Percentiles rank a stretch among this genome's conserved stretches.
Evolutionary conservation across 2,888 invertebrate species (phyloP).

Genomic region (Athalia circularis): DNA sequence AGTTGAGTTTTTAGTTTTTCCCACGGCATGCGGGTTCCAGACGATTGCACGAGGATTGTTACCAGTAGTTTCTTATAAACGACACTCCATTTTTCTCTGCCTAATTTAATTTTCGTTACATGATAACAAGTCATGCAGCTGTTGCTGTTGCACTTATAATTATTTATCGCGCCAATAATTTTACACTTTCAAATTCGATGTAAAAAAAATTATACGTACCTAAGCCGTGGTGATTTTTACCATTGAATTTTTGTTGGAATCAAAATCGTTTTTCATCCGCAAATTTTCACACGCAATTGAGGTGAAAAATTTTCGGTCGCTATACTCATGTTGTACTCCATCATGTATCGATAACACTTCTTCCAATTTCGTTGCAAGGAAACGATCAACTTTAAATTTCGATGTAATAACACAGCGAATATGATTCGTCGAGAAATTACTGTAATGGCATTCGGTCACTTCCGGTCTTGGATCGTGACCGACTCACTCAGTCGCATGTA

Average conservation of each 20-base stretch:
- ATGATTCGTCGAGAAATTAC: neutral
- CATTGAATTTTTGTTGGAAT: too few relatives aligned
- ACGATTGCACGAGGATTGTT: constrained; percentile 62
- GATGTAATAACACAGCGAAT: neutral
- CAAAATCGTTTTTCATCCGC: too few relatives aligned
- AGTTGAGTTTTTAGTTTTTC: constrained; percentile 59
- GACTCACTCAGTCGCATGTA: neutral
- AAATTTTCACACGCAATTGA: too few relatives aligned
- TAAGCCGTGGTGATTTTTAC: too few relatives aligned
- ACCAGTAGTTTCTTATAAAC: constrained; percentile 50
- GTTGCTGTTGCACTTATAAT: neutral
- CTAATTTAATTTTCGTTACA: constrained; percentile 45
- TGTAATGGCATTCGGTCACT: neutral
- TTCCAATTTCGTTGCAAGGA: too few relatives aligned
- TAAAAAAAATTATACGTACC: too few relatives aligned
- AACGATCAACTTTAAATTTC: too few relatives aligned
- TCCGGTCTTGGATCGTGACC: constrained; percentile 1
- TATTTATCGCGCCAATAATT: neutral
- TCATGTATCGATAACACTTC: too few relatives aligned
- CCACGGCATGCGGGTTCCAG: constrained; percentile 66
- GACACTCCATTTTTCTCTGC: constrained; percentile 45
- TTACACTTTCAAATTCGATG: constrained; percentile 6
- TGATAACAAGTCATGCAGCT: constrained; percentile 23
- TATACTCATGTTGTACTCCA: too few relatives aligned
- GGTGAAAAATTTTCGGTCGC: too few relatives aligned